Percentiles rank a stretch among this genome's conserved stretches.
Evolutionary conservation across 2,113 vertebrate species (phyloP).

Genomic region (Indicator indicator): DNA sequence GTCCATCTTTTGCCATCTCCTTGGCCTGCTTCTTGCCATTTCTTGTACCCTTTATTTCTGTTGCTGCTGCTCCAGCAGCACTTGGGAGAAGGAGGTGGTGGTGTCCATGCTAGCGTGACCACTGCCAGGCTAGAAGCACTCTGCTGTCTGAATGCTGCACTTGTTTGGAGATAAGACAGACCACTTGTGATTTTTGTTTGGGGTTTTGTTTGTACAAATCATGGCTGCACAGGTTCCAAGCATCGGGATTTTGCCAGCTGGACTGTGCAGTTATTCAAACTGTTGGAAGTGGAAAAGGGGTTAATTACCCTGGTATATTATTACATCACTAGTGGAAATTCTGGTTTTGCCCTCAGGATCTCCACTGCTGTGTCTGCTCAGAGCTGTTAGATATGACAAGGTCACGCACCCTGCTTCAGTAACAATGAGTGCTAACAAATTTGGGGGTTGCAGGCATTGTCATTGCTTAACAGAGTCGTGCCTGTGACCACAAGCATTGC

Average conservation of each 20-base stretch:
- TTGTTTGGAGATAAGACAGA: slow-evolving; percentile 73
- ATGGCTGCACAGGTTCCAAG: slow-evolving; percentile 54
- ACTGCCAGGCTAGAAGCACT: background rate
- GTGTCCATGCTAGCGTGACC: slow-evolving; percentile 54
- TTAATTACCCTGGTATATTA: slow-evolving; percentile 68
- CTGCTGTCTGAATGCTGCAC: slow-evolving; percentile 74
- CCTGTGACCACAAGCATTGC: slow-evolving; percentile 30
- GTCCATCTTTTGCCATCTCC: background rate
- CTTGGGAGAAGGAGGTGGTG: background rate
- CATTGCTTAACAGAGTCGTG: slow-evolving; percentile 45
- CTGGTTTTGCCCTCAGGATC: slow-evolving; percentile 67
- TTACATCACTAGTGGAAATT: slow-evolving; percentile 73
- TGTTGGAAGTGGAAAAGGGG: slow-evolving; percentile 36
- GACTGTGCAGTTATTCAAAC: slow-evolving; percentile 33
- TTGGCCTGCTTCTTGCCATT: background rate
- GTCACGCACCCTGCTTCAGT: slow-evolving; percentile 65
- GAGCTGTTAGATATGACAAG: slow-evolving; percentile 65
- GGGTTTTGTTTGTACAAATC: slow-evolving; percentile 74
- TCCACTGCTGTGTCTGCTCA: slow-evolving; percentile 53
- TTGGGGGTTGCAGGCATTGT: slow-evolving; percentile 48
- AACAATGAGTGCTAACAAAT: slow-evolving; percentile 69
- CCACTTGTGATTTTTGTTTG: slow-evolving; percentile 71
- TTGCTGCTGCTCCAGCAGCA: background rate
- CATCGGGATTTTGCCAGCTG: slow-evolving; percentile 11
- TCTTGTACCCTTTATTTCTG: background rate